These are phyloP conservation scores for Zaprionus ghesquierei DNA, from an alignment of 1,140 invertebrate genomes.

Conservation along the genomic window DNA sequence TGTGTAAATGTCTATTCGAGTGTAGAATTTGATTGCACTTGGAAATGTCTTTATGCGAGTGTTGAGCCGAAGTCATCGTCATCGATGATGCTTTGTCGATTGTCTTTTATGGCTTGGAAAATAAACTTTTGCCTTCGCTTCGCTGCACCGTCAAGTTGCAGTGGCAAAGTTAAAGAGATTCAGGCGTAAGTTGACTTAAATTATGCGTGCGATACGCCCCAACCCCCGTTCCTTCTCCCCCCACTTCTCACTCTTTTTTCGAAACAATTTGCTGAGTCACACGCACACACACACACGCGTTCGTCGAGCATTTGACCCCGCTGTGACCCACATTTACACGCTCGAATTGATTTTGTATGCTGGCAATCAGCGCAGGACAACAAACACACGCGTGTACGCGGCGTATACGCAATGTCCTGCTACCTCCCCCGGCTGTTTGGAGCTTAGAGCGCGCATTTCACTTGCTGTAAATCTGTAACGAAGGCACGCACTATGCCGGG, in stretches of 20 bases:
- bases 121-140: conserved; percentile 74
- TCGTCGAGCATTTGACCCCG: conserved; percentile 12
- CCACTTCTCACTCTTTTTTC: conserved; percentile 26
- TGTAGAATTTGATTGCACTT: conserved; percentile 81
- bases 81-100: conserved; percentile 67
- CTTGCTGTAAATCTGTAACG: conserved; percentile 74
- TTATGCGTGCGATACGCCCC: conserved; percentile 63
- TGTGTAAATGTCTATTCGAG: conserved; percentile 74
- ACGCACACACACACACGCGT: background rate
- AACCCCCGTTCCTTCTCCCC: background rate
- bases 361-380: conserved; percentile 68
- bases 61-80: conserved; percentile 58
- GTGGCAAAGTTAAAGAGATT: conserved; percentile 52
- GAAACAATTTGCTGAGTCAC: conserved; percentile 74
- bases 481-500: conserved; percentile 72
- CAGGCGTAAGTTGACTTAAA: conserved; percentile 78
- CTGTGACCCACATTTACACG: conserved; percentile 75
- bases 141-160: conserved; percentile 45
- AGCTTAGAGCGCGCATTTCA: conserved; percentile 42
- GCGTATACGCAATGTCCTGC: conserved; percentile 64
- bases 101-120: conserved; percentile 81
- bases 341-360: conserved; percentile 78
- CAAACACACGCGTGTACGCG: conserved; percentile 60
- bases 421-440: background rate
- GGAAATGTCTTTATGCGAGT: conserved; percentile 75